Evolutionary conservation across 2,113 vertebrate genomes (phyloP), one percentile per base, ranked within the genome.

Genomic region (Sander vitreus): DNA sequence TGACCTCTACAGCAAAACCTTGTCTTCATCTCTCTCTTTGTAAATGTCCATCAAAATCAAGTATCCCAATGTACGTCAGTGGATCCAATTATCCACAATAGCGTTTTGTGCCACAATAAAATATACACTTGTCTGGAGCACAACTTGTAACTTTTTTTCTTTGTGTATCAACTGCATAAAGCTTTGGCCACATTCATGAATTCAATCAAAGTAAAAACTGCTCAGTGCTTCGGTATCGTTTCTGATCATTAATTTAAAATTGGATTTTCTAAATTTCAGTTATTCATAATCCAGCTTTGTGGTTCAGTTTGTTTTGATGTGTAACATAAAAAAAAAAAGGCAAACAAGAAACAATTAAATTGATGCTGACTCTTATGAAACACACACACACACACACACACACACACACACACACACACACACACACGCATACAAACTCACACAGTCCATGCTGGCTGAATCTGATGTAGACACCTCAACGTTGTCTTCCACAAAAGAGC

Each of bases 121-220:
- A 95, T 95, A 95, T 93, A 94, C 94, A 95, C 85, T 94, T 91
- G 85, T 93, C 72, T 81, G 87, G 91, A 94, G 93, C 92, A 94
- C 89, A 76, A 89, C 86, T 93, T 93, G 83, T 93, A 90, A 89
- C 87, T 89, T 86, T 93, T 87, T 88, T 90, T 88, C 92, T 93
- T 95, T 93, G 95, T 93, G 94, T 95, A 96, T 96, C 89, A 95
- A 94, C 94, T 91, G 94, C 96, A 96, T 93, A 96, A 97, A 97
- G 97, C 97, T 98, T 97, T 97, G 97, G 97, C 97, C 97, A 97
- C 96, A 96, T 97, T 96, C 95, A 97, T 94, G 93, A 94, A 94
- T 95, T 96, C 95, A 96, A 97, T 96, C 94, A 95, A 95, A 92
- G 93, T 93, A 91, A 94, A 95, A 96, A 96, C 95, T 91, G 92